Evolutionary conservation across 1,140 invertebrate genomes (phyloP), one percentile per base, ranked within the genome.

Genomic region (Dendroctonus ponderosae): DNA sequence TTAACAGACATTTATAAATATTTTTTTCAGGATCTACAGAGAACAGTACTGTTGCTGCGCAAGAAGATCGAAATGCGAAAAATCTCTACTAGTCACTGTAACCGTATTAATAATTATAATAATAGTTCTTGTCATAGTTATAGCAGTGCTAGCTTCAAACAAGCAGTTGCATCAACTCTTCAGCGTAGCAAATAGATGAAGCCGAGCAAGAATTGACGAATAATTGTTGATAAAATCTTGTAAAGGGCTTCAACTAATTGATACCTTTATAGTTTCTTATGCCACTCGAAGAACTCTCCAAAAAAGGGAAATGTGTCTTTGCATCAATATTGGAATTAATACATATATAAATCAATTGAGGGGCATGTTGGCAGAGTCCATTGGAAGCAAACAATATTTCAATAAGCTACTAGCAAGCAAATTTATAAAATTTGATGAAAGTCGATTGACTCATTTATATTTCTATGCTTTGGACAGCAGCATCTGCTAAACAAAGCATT

Each of bases 21-120:
- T 46, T 53, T 0, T 56, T 70, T 72, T 50, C 46, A 72, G 71
- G 14, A 56, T 69, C 7, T 61, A 66, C n/a, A 38, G 43, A 26
- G 71, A 72, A 57, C 71, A 72, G 50, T 72, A 72, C 41, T 72
- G 71, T 51, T 72, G 69, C 26, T 72, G 62, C 44, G 44, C 62
- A 8, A 67, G 49, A 69, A 62, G 69, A 26, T 61, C 69, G 7
- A 60, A 43, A 14, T 67, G 69, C 26, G 69, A 72, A 65, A 60
- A 49, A 40, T 58, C 14, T n/a, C 53, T 71, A 7, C 8, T 68
- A 50, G 26, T 63, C n/a, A 50, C 56, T n/a, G 64, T 72, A 11
- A 62, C 53, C 37, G 57, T 71, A 26, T 54, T 71, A 60, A 11
- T 11, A 26, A 56, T 70, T 48, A 58, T 64, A 5, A 63, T 70